These are phyloP conservation scores for Trogon surrucura DNA, from an alignment of 2,113 vertebrate genomes.

Conservation along the genomic window DNA sequence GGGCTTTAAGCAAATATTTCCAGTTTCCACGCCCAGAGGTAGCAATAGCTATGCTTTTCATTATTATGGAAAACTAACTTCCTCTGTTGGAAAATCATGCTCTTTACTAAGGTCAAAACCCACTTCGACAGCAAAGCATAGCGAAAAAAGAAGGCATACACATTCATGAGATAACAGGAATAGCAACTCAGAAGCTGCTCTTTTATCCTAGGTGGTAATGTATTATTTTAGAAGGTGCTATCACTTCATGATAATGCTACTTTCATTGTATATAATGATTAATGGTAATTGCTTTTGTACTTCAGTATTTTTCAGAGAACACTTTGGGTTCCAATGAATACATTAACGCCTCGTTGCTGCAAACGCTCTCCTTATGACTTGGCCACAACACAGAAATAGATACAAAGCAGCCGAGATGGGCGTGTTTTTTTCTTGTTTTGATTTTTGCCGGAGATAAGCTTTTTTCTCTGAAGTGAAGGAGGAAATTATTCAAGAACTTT, in stretches of 20 bases:
- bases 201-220: background rate
- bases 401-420: constrained; percentile 8
- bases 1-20: background rate
- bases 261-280: constrained; percentile 63
- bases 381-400: constrained; percentile 31
- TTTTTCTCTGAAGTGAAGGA: constrained; percentile 41
- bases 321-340: constrained; percentile 59
- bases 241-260: constrained; percentile 46
- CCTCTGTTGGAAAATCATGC: background rate
- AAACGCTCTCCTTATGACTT: constrained; percentile 57
- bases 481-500: constrained; percentile 61
- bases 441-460: constrained; percentile 27
- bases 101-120: background rate
- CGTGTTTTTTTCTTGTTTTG: constrained; percentile 15
- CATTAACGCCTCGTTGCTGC: constrained; percentile 41
- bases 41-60: background rate
- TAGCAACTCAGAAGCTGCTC: background rate
- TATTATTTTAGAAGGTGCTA: constrained; percentile 26
- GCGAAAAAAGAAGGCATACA: background rate
- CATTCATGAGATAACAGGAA: background rate
- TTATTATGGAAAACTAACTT: background rate
- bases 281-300: constrained; percentile 71
- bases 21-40: background rate
- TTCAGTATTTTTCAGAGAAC: constrained; percentile 57
- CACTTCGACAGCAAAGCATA: background rate